Base-by-base conservation (phyloP, 2,113 vertebrate genomes). In the Tretioscincus oriximinensis region DNA sequence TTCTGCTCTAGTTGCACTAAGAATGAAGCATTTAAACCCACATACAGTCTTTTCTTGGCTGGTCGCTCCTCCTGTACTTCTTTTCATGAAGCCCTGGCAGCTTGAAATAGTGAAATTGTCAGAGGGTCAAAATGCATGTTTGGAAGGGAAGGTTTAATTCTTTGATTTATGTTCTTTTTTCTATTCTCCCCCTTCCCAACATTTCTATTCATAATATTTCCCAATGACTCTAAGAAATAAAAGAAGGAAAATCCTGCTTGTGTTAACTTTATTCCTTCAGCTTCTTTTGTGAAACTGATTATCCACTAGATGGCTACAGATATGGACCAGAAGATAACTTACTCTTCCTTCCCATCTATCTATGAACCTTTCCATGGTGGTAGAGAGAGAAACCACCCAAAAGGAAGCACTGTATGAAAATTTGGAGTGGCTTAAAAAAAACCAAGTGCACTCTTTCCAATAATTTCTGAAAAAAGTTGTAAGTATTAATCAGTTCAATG, bases 11-110 rank as follows among this genome's bases (percentile, higher is more conserved):
- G 64, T 77, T 87, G 79, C 87, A 78, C 78, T 87, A 78, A 86
- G 85, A 92, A 83, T 78, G 72, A 88, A 87, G 86, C 80, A 88
- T 89, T 87, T 81, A 91, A 88, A 89, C 77, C 88, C 77, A 5
- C 0, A 0, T 86, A 31, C 24, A 24, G 45, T 85, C 81, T 84
- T 85, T 83, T 78, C 81, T 89, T 89, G 73, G 80, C 11, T 79
- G 72, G 81, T 79, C 82, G 28, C 71, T 91, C 86, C 90, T 63
- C 85, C 91, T 58, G 79, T 26, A 86, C 35, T 60, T 51, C 54
- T 63, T 85, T 88, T 88, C 64, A 84, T 58, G 79, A 7, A 80
- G 49, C 41, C 49, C 77, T 87, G 88, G 81, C 67, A 87, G 78
- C 35, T 49, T 14, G 70, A 47, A 91, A 84, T 75, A 85, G 82